These are phyloP conservation scores for Siniperca scherzeri DNA, from an alignment of 2,797 vertebrate genomes.

Conservation along the genomic window DNA sequence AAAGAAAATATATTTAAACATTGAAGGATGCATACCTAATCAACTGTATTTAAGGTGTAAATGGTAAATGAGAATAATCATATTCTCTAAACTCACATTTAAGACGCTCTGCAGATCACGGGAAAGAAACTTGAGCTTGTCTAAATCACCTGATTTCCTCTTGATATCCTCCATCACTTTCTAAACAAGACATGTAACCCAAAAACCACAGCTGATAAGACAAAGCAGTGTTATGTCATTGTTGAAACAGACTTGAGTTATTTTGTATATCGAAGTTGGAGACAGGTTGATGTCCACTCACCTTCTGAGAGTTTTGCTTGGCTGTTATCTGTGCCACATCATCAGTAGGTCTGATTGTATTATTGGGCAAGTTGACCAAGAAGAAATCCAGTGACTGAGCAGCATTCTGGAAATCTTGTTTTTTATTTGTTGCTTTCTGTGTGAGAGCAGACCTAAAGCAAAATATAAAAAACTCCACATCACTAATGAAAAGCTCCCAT, in stretches of 20 bases:
- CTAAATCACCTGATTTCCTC: slow-evolving; percentile 87
- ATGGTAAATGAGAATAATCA: background rate
- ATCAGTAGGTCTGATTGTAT: slow-evolving; percentile 85
- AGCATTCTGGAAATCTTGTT: slow-evolving; percentile 91
- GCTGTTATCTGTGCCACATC: slow-evolving; percentile 84
- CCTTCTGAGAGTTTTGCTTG: slow-evolving; percentile 92
- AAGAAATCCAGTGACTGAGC: slow-evolving; percentile 90
- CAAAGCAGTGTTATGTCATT: background rate
- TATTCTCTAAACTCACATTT: slow-evolving; percentile 80
- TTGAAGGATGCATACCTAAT: background rate
- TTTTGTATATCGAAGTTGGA: background rate
- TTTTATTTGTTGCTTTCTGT: slow-evolving; percentile 85
- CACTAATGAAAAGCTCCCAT: background rate
- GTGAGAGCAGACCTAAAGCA: slow-evolving; percentile 85
- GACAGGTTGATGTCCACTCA: slow-evolving; percentile 59
- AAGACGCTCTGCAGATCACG: slow-evolving; percentile 88
- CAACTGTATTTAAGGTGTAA: background rate
- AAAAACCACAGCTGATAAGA: background rate
- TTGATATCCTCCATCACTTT: slow-evolving; percentile 90
- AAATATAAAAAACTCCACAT: background rate
- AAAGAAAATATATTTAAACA: slow-evolving; percentile 27
- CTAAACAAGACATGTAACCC: slow-evolving; percentile 69
- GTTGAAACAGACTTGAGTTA: background rate
- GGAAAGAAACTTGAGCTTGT: slow-evolving; percentile 81
- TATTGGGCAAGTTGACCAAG: slow-evolving; percentile 90